Evolutionary conservation across 2,113 vertebrate species (phyloP), one percentile per base, ranked within the genome.

Genomic region (cattle (Bos taurus)): DNA sequence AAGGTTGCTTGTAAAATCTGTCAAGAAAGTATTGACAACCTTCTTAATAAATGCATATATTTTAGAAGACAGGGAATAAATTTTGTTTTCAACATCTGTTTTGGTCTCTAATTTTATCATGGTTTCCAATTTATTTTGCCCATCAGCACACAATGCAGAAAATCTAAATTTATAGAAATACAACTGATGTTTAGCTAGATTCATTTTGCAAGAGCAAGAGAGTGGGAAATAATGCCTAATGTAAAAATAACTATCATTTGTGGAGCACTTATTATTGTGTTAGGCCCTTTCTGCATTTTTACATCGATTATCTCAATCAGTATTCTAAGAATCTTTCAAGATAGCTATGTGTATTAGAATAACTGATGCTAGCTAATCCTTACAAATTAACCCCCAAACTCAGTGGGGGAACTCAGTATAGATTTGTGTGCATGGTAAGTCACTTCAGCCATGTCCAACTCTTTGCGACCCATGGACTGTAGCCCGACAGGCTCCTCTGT

Each of bases 221-320:
- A 84, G 78, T n/a, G 30, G 26, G 40, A 54, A 92, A 78, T 82
- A 90, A 46, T 23, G 4, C n/a, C 94, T 92, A 80, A 67, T 56
- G 83, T 92, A 83, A 97, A 96, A 96, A 46, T 81, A 88, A 50
- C n/a, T 71, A 23, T 56, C 26, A 54, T 64, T 52, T 90, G 54
- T 52, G 11, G 33, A 62, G 7, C 48, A 52, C 16, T 52, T 84
- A 81, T 26, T 19, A 21, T 48, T 86, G 17, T 57, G 9, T 86
- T 57, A 50, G n/a, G 8, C 17, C 17, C 52, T 87, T 26, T 93
- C 25, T 90, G 36, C 15, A 94, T 96, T 77, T 56, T 94, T 30
- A n/a, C 23, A 50, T 48, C 46, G 43, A 89, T 36, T 28, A 67
- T 57, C 48, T 88, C 28, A 64, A 40, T 78, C 57, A 50, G 33